A percentile compares a stretch with the other conserved stretches of the same genome.
phyloP scores from a whole-genome alignment of 2,888 invertebrate genomes.

The Hypena proboscidalis region DNA sequence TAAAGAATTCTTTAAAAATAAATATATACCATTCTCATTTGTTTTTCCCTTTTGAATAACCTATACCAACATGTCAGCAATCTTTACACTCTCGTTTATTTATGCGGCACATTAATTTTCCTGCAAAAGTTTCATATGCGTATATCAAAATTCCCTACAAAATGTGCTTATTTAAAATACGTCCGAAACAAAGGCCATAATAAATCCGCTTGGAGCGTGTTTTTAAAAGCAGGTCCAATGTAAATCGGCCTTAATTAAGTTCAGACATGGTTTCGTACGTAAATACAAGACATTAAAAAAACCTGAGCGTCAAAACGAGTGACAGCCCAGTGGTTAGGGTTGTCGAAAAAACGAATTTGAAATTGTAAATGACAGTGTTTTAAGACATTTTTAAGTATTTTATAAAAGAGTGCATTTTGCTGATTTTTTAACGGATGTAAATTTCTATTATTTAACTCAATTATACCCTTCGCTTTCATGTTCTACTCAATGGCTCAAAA shows the following conservation, averaged over 20 bases:
- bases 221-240: slow-evolving; percentile 32
- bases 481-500: too few species aligned
- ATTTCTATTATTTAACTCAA: too few species aligned
- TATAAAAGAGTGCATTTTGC: too few species aligned
- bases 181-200: slow-evolving; percentile 19
- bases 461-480: too few species aligned
- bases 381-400: too few species aligned
- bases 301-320: slow-evolving; percentile 26
- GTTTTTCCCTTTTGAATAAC: too few species aligned
- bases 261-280: slow-evolving; percentile 32
- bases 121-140: slow-evolving; percentile 5
- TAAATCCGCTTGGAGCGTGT: slow-evolving; percentile 26
- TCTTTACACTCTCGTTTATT: neutral
- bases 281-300: slow-evolving; percentile 33
- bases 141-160: slow-evolving; percentile 21
- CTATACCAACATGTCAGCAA: neutral
- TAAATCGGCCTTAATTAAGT: slow-evolving; percentile 41
- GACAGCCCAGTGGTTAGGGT: slow-evolving; percentile 12
- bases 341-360: slow-evolving; percentile 3
- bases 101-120: neutral
- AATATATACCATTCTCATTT: too few species aligned
- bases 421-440: too few species aligned
- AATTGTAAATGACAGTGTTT: too few species aligned
- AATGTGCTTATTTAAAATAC: slow-evolving; percentile 18
- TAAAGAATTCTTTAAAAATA: too few species aligned